Percentiles rank a stretch among this genome's conserved stretches.
These are phyloP conservation scores for Epistrophe eligans DNA, from an alignment of 2,888 invertebrate species.

Conservation along the genomic window DNA sequence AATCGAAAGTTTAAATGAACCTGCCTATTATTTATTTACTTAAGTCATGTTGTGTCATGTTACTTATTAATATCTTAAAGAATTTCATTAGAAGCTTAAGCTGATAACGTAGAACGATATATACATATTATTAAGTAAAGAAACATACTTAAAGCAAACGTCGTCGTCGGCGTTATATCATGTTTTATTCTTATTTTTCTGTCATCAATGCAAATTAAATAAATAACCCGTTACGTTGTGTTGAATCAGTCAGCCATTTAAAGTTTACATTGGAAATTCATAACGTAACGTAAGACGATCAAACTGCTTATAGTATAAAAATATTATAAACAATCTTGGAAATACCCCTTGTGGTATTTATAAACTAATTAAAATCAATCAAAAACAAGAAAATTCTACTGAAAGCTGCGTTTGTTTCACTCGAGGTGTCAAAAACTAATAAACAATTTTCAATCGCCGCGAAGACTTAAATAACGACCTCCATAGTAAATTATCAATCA, in stretches of 20 bases:
- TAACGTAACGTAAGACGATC: background rate
- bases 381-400: background rate
- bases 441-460: conserved; percentile 1
- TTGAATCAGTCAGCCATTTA: background rate
- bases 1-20: conserved; percentile 5
- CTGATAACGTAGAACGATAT: background rate
- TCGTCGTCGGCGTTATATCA: too few relatives aligned
- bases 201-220: too few relatives aligned
- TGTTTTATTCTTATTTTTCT: background rate
- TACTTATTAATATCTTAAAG: background rate
- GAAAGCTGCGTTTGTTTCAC: background rate
- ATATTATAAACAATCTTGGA: background rate
- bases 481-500: background rate
- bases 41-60: conserved; percentile 21
- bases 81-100: background rate
- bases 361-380: conserved; percentile 42
- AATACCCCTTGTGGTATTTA: background rate
- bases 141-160: too few relatives aligned
- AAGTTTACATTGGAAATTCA: background rate
- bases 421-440: conserved; percentile 34
- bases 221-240: background rate
- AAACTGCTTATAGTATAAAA: background rate
- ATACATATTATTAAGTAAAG: too few relatives aligned
- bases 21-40: background rate
- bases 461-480: background rate